Evolutionary conservation across 2,888 invertebrate genomes (phyloP).

Genomic region (Gryllus longicercus): DNA sequence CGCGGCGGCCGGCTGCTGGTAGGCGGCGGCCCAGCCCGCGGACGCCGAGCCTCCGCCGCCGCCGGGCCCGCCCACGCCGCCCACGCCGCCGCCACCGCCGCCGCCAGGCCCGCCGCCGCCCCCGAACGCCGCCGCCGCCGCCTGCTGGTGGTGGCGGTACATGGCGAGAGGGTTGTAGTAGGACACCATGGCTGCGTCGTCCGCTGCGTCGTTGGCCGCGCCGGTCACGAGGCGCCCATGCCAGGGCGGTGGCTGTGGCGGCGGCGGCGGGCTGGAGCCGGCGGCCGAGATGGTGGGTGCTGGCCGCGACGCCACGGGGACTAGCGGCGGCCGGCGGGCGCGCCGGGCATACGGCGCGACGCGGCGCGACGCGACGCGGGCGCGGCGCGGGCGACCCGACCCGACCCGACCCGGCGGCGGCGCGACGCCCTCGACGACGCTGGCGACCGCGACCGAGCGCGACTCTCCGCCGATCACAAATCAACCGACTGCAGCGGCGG

Average conservation of each 20-base stretch:
- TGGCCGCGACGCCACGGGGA: background rate
- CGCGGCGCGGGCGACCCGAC: background rate
- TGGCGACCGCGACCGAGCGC: background rate
- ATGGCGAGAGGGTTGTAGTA: slow-evolving; percentile 67
- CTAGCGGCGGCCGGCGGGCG: background rate
- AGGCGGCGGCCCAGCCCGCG: background rate
- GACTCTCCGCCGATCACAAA: background rate
- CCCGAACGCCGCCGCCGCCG: background rate
- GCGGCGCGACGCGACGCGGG: background rate
- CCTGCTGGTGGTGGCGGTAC: slow-evolving; percentile 62
- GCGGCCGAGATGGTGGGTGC: slow-evolving; percentile 1
- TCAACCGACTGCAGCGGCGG: background rate
- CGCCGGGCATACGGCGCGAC: background rate
- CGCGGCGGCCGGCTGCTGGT: slow-evolving; percentile 23
- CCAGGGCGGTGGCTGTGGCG: background rate
- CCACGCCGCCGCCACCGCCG: background rate
- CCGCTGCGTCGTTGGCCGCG: background rate
- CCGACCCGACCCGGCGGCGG: too few relatives aligned
- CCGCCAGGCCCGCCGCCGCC: background rate
- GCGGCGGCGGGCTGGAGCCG: slow-evolving; percentile 18
- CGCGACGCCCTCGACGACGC: background rate
- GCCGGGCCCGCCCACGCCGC: slow-evolving; percentile 31
- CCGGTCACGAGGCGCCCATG: background rate
- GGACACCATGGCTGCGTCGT: slow-evolving; percentile 59
- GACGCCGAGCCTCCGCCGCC: slow-evolving; percentile 2